Percentiles rank a stretch among this genome's conserved stretches.
These are phyloP conservation scores for Meleagris gallopavo DNA, from an alignment of 2,113 vertebrate species.

Conservation along the genomic window DNA sequence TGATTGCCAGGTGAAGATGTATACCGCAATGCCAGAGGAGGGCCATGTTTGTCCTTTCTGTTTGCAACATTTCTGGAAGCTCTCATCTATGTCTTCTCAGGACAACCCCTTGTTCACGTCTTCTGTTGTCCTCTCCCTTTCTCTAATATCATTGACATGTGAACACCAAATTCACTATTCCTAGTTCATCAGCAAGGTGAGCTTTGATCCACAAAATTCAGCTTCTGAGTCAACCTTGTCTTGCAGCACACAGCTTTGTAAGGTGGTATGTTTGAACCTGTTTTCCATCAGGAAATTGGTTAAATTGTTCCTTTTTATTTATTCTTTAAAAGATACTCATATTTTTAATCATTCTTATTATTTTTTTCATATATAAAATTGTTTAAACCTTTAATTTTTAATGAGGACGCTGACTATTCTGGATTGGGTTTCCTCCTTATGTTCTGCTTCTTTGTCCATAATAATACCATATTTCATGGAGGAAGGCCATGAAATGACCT, in stretches of 20 bases:
- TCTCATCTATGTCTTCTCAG: not conserved
- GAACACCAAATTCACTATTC: not conserved
- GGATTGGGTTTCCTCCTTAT: not conserved
- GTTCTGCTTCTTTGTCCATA: not conserved
- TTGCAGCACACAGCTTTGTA: not conserved
- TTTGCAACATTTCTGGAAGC: not conserved
- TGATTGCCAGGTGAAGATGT: not conserved
- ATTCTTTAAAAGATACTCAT: not conserved
- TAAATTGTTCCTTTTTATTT: not conserved
- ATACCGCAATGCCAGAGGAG: not conserved
- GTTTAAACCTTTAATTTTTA: not conserved
- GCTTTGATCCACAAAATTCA: not conserved
- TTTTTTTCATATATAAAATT: no score
- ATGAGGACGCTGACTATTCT: not conserved
- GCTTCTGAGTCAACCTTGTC: not conserved
- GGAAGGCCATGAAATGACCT: not conserved
- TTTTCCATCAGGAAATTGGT: not conserved
- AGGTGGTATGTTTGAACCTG: not conserved
- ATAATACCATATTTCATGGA: not conserved
- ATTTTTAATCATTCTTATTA: no score
- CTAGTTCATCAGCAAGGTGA: not conserved
- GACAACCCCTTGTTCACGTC: accelerated
- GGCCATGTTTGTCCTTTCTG: not conserved
- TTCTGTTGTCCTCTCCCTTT: not conserved
- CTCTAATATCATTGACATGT: accelerated